Conservation (phyloP, 1,140 invertebrate species). For the Zaprionus africanus region DNA sequence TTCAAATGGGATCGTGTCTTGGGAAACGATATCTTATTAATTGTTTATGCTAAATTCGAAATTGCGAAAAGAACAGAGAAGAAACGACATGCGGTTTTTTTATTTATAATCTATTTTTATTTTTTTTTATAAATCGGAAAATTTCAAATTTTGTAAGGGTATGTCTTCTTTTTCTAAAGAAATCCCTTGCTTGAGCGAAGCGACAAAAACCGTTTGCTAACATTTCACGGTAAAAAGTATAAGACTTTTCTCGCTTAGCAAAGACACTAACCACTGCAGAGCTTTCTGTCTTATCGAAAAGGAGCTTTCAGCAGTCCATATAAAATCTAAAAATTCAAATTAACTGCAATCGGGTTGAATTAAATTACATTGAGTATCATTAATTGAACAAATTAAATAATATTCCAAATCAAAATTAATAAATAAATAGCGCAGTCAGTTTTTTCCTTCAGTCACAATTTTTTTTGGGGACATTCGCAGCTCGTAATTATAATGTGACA, state of each 20-base stretch:
- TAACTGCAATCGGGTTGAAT: not conserved
- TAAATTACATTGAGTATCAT: not conserved
- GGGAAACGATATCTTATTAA: no score
- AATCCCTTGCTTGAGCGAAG: no score
- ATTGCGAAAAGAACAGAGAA: no score
- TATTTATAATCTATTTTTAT: no score
- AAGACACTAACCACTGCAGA: not conserved
- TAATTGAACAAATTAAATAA: slow-evolving; percentile 1
- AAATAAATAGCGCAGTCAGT: not conserved
- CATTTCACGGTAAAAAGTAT: not conserved
- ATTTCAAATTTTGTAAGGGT: no score
- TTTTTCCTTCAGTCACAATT: not conserved
- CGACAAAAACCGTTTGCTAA: no score
- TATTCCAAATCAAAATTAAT: not conserved
- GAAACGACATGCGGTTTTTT: no score
- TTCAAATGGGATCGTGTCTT: no score
- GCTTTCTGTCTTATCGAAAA: not conserved
- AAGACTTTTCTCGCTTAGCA: not conserved
- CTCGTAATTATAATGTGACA: slow-evolving; percentile 10
- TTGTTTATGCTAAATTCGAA: no score
- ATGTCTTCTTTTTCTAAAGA: no score
- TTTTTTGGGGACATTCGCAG: not conserved
- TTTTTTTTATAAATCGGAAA: no score
- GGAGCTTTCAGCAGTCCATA: not conserved
- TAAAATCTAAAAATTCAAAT: not conserved